These are phyloP conservation scores for Condylura cristata DNA, from an alignment of 2,113 vertebrate genomes.

Conservation along the genomic window DNA sequence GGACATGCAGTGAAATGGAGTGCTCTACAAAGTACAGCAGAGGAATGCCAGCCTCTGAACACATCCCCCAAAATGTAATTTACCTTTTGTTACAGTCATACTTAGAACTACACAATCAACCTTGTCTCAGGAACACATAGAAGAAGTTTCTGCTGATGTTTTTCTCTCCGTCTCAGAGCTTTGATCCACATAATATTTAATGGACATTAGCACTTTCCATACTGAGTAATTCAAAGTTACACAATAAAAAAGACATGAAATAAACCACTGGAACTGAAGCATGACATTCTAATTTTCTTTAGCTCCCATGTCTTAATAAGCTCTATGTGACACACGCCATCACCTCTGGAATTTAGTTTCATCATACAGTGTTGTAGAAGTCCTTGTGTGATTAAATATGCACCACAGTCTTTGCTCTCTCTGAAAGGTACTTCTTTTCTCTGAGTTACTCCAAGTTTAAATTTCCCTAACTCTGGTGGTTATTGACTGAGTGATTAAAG, in stretches of 20 bases:
- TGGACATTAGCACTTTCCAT: neutral
- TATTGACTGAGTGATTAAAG: neutral
- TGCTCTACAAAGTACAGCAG: neutral
- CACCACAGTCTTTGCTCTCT: neutral
- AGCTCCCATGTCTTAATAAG: neutral
- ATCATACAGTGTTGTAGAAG: neutral
- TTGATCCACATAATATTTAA: neutral
- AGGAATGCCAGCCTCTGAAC: neutral
- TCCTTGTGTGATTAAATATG: neutral
- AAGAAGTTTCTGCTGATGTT: neutral
- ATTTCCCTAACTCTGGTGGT: neutral
- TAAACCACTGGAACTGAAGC: neutral
- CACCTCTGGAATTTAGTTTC: neutral
- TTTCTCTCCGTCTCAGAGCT: neutral
- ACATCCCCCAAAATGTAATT: neutral
- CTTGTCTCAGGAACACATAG: neutral
- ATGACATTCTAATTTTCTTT: neutral
- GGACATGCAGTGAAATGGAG: neutral
- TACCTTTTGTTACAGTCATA: neutral
- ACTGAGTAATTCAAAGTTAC: neutral
- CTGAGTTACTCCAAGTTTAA: neutral
- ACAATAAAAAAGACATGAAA: neutral
- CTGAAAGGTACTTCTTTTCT: neutral
- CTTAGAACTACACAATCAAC: neutral
- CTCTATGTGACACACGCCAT: neutral